phyloP scores from a whole-genome alignment of 2,113 vertebrate species.

The Osmerus eperlanus region DNA sequence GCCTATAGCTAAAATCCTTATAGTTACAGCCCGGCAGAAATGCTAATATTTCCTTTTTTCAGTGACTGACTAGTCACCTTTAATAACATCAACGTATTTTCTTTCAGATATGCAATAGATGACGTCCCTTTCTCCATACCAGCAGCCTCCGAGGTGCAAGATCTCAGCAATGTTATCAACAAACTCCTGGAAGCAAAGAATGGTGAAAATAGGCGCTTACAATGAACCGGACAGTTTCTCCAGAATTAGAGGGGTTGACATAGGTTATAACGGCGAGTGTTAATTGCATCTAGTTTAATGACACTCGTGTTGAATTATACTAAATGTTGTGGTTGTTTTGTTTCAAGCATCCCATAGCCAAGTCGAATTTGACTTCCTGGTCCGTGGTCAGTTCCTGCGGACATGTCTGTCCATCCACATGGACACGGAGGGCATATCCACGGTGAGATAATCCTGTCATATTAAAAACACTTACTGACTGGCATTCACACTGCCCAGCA shows the following conservation, averaged over 20 bases:
- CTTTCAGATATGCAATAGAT: constrained; percentile 81
- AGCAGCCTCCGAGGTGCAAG: constrained; percentile 79
- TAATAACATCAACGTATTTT: not conserved
- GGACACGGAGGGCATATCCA: constrained; percentile 89
- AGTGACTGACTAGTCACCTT: too few species aligned
- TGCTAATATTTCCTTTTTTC: too few species aligned
- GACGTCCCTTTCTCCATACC: constrained; percentile 95
- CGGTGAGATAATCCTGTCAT: constrained; percentile 64
- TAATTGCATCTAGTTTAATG: not conserved
- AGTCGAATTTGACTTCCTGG: constrained; percentile 97
- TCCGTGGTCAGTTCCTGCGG: constrained; percentile 91
- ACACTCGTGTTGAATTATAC: not conserved
- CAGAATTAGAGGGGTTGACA: too few species aligned
- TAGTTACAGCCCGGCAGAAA: too few species aligned
- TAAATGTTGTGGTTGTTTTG: not conserved
- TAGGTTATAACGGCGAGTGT: not conserved
- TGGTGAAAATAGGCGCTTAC: constrained; percentile 62
- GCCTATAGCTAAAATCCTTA: too few species aligned
- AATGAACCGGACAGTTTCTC: too few species aligned
- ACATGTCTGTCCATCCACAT: constrained; percentile 81
- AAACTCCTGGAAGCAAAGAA: constrained; percentile 83
- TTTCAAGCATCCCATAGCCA: constrained; percentile 82
- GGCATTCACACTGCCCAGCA: too few species aligned
- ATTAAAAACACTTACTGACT: not conserved
- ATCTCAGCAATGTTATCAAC: constrained; percentile 93